A percentile compares a stretch with the other conserved stretches of the same genome.
Evolutionary conservation across 2,888 invertebrate species (phyloP).

Genomic region (Caenorhabditis sp.): DNA sequence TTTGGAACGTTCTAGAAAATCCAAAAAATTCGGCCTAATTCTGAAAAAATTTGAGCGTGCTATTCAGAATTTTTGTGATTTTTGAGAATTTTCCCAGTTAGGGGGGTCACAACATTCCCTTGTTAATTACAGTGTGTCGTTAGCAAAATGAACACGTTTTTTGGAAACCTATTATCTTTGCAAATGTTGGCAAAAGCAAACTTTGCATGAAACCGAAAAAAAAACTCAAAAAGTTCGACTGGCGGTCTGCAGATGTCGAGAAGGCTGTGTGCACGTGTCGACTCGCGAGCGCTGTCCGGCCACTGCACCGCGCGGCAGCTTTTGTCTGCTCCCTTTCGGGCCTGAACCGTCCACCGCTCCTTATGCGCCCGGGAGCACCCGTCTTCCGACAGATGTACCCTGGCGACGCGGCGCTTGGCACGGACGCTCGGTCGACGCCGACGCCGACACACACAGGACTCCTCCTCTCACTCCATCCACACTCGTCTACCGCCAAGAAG

Average conservation of each 20-base stretch:
- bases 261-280: slow-evolving; percentile 1
- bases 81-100: too few species aligned
- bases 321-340: slow-evolving; percentile 10
- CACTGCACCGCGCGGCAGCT: slow-evolving; percentile 17
- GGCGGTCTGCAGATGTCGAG: slow-evolving; percentile 3
- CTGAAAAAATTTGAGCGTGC: too few species aligned
- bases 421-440: slow-evolving; percentile 43
- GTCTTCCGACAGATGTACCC: slow-evolving; percentile 20
- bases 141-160: too few species aligned
- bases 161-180: too few species aligned
- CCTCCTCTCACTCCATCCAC: slow-evolving; percentile 69
- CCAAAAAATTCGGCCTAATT: too few species aligned
- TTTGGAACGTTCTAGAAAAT: too few species aligned
- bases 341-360: slow-evolving; percentile 21
- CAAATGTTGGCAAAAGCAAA: too few species aligned
- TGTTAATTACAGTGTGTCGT: too few species aligned
- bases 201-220: neutral
- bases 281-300: slow-evolving; percentile 13
- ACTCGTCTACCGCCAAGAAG: slow-evolving; percentile 67
- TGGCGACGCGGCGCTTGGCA: slow-evolving; percentile 39
- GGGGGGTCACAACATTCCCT: too few species aligned
- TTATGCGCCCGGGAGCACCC: slow-evolving; percentile 31
- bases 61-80: too few species aligned
- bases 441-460: slow-evolving; percentile 57
- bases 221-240: neutral